Conservation (phyloP, 2,113 vertebrate species). For the Eubucco bourcierii region DNA sequence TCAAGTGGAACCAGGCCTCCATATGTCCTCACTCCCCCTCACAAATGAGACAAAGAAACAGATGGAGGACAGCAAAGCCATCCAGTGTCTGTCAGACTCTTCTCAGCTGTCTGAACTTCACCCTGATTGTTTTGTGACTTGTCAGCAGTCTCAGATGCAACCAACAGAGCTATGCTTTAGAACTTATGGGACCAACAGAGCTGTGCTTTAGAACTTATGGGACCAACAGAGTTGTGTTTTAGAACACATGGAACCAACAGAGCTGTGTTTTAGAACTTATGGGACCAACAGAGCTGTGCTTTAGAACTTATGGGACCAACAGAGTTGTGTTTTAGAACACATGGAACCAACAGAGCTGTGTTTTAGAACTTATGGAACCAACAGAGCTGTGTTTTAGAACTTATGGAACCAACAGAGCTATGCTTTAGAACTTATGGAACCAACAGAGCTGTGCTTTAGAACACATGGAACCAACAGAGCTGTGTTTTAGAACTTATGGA, state of each 20-base stretch:
- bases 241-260: not conserved
- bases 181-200: too few species aligned
- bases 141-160: not conserved
- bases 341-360: too few species aligned
- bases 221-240: too few species aligned
- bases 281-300: too few species aligned
- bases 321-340: not conserved
- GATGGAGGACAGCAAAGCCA: too few species aligned
- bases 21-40: not conserved
- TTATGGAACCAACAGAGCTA: too few species aligned
- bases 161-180: not conserved
- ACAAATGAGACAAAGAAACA: not conserved
- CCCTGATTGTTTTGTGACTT: rapidly evolving
- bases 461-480: too few species aligned
- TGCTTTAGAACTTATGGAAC: too few species aligned
- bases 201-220: too few species aligned
- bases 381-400: not conserved
- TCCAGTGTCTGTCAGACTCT: not conserved
- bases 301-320: not conserved
- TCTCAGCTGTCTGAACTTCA: not conserved
- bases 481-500: too few species aligned
- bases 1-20: not conserved
- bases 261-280: not conserved
- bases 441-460: not conserved
- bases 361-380: too few species aligned